Evolutionary conservation across 2,113 vertebrate species (phyloP).

Genomic region (Macroglossus sobrinus): DNA sequence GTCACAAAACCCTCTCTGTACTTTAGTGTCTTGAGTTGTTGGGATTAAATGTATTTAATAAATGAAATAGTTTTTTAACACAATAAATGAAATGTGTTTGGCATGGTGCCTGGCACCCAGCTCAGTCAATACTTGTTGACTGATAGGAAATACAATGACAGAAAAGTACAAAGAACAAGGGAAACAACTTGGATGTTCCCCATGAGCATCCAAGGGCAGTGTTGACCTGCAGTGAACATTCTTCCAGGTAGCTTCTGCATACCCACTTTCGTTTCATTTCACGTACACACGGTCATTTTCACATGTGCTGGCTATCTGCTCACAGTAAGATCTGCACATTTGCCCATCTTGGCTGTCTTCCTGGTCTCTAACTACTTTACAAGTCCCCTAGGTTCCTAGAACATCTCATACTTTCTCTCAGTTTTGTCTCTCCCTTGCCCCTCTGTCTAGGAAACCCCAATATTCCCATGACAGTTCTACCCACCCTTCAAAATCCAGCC

Average conservation of each 20-base stretch:
- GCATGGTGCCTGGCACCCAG: not conserved
- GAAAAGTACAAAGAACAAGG: not conserved
- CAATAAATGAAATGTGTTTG: not conserved
- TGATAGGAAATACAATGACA: not conserved
- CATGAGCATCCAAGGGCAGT: not conserved
- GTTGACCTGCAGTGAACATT: not conserved
- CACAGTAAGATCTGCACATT: not conserved
- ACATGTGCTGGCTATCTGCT: not conserved
- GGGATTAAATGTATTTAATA: not conserved
- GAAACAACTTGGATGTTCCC: not conserved
- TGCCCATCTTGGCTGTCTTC: not conserved
- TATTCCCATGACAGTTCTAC: not conserved
- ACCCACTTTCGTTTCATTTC: accelerated
- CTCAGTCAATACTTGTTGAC: not conserved
- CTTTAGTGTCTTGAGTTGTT: not conserved
- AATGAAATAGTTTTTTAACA: not conserved
- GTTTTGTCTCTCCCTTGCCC: not conserved
- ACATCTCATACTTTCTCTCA: not conserved
- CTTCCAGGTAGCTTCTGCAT: accelerated
- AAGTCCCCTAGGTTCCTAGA: not conserved
- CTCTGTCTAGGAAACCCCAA: not conserved
- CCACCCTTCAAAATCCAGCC: not conserved
- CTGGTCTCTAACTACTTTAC: not conserved
- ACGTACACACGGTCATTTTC: not conserved
- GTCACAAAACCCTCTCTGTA: not conserved